Evolutionary conservation across 2,888 invertebrate species (phyloP).

Genomic region (Metalampra italica): DNA sequence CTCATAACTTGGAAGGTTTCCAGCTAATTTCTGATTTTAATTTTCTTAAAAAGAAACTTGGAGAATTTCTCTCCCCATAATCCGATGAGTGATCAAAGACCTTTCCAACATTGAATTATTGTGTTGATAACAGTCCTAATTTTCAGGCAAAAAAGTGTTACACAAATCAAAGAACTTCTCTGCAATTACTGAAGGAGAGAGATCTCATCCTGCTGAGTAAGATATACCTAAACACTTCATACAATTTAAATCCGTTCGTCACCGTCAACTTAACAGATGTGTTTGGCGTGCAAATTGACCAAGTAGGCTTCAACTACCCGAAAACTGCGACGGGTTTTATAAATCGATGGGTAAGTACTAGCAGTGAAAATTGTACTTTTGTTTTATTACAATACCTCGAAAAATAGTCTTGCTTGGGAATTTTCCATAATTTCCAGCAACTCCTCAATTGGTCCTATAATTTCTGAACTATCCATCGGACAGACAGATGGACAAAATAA

Average conservation of each 20-base stretch:
- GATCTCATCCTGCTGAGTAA: slow-evolving; percentile 37
- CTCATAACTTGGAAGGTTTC: too few species aligned
- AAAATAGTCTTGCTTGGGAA: too few species aligned
- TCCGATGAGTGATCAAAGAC: too few species aligned
- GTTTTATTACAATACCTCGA: too few species aligned
- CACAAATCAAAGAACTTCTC: slow-evolving; percentile 6
- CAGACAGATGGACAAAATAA: too few species aligned
- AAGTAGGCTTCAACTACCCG: slow-evolving; percentile 38
- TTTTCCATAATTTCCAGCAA: too few species aligned
- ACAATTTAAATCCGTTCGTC: slow-evolving; percentile 28
- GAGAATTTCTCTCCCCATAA: too few species aligned
- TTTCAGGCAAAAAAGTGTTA: slow-evolving; percentile 32
- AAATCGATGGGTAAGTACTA: slow-evolving; percentile 42
- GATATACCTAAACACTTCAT: slow-evolving; percentile 40
- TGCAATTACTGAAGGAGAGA: slow-evolving; percentile 4
- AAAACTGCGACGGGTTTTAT: slow-evolving; percentile 32
- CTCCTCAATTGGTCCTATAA: too few species aligned
- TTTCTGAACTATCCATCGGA: too few species aligned
- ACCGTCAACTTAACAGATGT: slow-evolving; percentile 20
- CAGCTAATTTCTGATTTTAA: too few species aligned
- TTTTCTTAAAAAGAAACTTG: too few species aligned
- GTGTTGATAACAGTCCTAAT: neutral
- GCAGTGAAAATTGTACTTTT: neutral
- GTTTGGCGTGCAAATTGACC: slow-evolving; percentile 41
- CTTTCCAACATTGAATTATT: too few species aligned